These are phyloP conservation scores for Heloderma charlesbogerti DNA, from an alignment of 2,113 vertebrate genomes.

Conservation along the genomic window DNA sequence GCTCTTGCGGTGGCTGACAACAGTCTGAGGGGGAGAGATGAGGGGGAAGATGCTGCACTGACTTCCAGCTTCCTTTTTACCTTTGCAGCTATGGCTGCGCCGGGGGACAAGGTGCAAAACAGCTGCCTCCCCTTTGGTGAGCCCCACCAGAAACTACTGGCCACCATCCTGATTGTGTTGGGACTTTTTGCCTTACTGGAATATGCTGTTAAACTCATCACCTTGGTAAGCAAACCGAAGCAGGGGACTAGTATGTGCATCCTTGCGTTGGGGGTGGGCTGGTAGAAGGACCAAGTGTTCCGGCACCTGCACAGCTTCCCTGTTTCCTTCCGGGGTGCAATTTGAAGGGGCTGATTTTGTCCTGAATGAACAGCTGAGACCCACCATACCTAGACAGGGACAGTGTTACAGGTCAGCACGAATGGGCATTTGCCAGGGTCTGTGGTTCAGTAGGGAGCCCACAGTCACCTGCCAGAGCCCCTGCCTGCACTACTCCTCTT, in stretches of 20 bases:
- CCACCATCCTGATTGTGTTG: not conserved
- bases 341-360: not conserved
- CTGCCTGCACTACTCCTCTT: no score
- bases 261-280: not conserved
- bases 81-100: not conserved
- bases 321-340: not conserved
- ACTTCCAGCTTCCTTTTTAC: not conserved
- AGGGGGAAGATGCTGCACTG: conserved; percentile 9
- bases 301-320: not conserved
- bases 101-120: not conserved
- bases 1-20: conserved; percentile 33
- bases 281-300: not conserved
- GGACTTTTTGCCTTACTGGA: conserved; percentile 13
- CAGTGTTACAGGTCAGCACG: not conserved
- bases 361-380: not conserved
- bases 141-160: conserved; percentile 1
- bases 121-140: not conserved
- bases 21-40: conserved; percentile 6
- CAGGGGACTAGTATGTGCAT: not conserved
- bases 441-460: not conserved
- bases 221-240: conserved; percentile 5
- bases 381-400: not conserved
- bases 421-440: not conserved
- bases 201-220: conserved; percentile 13
- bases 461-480: not conserved